Percentiles rank a stretch among this genome's conserved stretches.
These are phyloP conservation scores for Melanaphis sacchari DNA, from an alignment of 1,140 invertebrate genomes.

Conservation along the genomic window DNA sequence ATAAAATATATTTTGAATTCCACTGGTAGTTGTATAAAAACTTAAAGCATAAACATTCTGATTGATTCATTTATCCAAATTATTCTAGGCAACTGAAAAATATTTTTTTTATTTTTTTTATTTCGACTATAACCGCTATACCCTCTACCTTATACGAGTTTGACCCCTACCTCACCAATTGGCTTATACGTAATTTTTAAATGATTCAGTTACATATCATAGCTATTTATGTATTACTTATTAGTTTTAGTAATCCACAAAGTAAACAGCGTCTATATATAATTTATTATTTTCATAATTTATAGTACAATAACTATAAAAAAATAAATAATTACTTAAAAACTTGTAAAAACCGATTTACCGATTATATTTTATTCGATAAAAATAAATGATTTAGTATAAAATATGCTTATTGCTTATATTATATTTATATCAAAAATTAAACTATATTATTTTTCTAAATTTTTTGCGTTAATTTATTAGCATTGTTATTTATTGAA, in stretches of 20 bases:
- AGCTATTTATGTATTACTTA: not conserved
- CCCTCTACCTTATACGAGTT: not conserved
- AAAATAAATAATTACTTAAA: not conserved
- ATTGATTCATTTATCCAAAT: no score
- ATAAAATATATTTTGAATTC: not conserved
- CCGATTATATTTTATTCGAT: not conserved
- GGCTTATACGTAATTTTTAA: no score
- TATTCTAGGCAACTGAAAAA: not conserved
- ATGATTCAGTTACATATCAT: no score
- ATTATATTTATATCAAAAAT: not conserved
- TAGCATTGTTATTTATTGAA: not conserved
- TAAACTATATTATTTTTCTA: not conserved
- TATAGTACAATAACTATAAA: not conserved
- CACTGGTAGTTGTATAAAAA: not conserved
- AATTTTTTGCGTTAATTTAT: not conserved
- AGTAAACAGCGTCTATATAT: not conserved
- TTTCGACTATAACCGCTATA: not conserved
- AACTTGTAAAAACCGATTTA: not conserved
- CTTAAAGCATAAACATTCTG: no score
- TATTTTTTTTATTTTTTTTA: no score
- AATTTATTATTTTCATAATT: not conserved
- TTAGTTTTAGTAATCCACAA: not conserved
- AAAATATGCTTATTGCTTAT: no score
- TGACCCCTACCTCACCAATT: no score
- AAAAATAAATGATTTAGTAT: not conserved